Base-by-base conservation (phyloP, 2,888 invertebrate genomes). In the Malthinus flaveolus region DNA sequence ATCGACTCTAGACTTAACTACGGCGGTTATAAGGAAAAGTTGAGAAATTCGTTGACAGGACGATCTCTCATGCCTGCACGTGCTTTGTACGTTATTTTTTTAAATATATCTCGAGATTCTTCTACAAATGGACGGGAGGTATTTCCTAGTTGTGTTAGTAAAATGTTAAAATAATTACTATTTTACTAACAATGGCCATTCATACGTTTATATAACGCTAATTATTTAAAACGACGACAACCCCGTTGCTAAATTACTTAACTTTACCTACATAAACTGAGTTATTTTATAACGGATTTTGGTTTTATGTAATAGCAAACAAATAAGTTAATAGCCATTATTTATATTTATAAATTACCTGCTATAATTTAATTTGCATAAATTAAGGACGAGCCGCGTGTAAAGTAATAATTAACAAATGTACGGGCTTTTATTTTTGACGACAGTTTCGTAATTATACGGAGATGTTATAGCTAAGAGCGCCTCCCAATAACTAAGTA, bases 121-220 rank as follows among this genome's bases (percentile, higher is more conserved):
- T 49, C 54, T 59, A 49, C 50, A 59, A 59, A 59, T 59, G 51
- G 59, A 54, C 59, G 33, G 55, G n/a, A 50, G 54, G 55, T 54
- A 59, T 56, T 60, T 60, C 49, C 60, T 37, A 60, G 56, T 60
- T 56, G 49, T 60, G 60, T 60, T 60, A 44, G 60, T 48, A 45
- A 60, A 60, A 60, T 56, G 60, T 60, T 54, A 53, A 42, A 15
- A 53, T 48, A 56, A 49, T 56, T 51, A 50, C 56, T 54, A 56
- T 56, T 60, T 60, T 34, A 45, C 49, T 44, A 56, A 56, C 49
- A 49, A 50, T 60, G 48, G 51, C 42, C 60, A 60, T 60, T 56
- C 60, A 60, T 60, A 56, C 51, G 56, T 56, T 56, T 49, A 33
- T n/a, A 46, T 56, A 36, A n/a, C 45, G 55, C 34, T 49, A 55